These are phyloP conservation scores for Nannobrachium achirus DNA, from an alignment of 2,113 vertebrate species.

Conservation along the genomic window DNA sequence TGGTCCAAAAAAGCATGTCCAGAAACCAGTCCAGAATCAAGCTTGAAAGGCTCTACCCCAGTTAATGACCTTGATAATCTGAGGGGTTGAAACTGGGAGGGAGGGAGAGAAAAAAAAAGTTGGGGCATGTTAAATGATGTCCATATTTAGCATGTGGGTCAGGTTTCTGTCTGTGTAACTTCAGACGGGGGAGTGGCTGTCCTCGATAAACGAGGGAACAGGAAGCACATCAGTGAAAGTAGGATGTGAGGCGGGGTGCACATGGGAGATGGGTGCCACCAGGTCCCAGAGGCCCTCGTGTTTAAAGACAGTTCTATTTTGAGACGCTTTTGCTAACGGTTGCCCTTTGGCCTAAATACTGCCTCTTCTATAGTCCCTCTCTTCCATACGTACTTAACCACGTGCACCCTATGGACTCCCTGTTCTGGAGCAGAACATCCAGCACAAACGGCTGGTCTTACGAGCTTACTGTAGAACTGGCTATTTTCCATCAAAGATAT, in stretches of 20 bases:
- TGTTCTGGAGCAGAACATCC: no score
- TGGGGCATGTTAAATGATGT: conserved; percentile 49
- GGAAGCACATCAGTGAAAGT: conserved; percentile 43
- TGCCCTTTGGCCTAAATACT: conserved; percentile 63
- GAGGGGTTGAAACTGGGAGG: conserved; percentile 1
- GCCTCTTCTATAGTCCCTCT: not conserved
- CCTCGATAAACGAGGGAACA: conserved; percentile 58
- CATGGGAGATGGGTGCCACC: conserved; percentile 63
- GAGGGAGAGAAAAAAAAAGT: conserved; percentile 29
- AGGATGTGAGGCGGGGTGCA: conserved; percentile 62
- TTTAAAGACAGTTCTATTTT: conserved; percentile 71
- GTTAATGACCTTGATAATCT: conserved; percentile 47
- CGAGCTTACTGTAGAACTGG: no score
- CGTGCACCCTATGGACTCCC: no score
- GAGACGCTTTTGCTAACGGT: conserved; percentile 47
- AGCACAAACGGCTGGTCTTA: no score
- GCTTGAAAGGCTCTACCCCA: not conserved
- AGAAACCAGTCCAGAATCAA: not conserved
- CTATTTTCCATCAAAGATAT: no score
- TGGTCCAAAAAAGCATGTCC: conserved; percentile 5
- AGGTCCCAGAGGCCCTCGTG: conserved; percentile 59
- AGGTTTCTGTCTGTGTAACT: conserved; percentile 57
- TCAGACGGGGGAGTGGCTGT: conserved; percentile 51
- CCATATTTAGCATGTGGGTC: conserved; percentile 74
- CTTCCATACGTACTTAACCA: no score